phyloP scores from a whole-genome alignment of 1,140 invertebrate genomes.

The Plutomurus gul region DNA sequence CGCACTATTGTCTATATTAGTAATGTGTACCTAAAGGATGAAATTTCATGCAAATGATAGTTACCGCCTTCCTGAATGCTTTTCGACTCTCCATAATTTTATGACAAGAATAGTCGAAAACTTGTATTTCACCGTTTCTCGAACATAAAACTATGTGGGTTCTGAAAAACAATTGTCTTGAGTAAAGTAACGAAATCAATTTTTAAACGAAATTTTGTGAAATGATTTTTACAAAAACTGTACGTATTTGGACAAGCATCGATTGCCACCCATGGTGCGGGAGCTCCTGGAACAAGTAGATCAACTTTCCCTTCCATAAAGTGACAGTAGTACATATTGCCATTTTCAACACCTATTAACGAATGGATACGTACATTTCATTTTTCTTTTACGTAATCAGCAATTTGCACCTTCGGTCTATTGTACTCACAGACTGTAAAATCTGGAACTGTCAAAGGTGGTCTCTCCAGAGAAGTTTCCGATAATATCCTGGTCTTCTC shows the following conservation, averaged over 20 bases:
- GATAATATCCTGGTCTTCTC: slow-evolving; percentile 30
- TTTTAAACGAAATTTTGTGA: not conserved
- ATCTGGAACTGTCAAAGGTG: slow-evolving; percentile 34
- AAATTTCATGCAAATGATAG: slow-evolving; percentile 45
- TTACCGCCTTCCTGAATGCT: slow-evolving; percentile 31
- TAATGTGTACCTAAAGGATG: slow-evolving; percentile 41
- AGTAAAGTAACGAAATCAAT: not conserved
- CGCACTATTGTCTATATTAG: not conserved
- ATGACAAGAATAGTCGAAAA: slow-evolving; percentile 41
- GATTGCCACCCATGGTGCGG: slow-evolving; percentile 35
- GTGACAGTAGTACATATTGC: slow-evolving; percentile 48
- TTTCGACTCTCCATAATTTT: slow-evolving; percentile 20
- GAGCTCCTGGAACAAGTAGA: slow-evolving; percentile 36
- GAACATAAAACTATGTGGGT: slow-evolving; percentile 35
- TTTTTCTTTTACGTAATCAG: not conserved
- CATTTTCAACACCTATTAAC: slow-evolving; percentile 33
- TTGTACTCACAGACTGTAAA: slow-evolving; percentile 34
- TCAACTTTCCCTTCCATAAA: slow-evolving; percentile 42
- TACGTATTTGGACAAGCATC: slow-evolving; percentile 46
- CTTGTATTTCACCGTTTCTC: slow-evolving; percentile 38
- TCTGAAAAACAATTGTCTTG: not conserved
- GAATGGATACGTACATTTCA: not conserved
- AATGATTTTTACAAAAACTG: not conserved
- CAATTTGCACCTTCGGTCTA: not conserved
- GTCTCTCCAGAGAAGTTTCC: slow-evolving; percentile 43